Evolutionary conservation across 2,797 vertebrate genomes (phyloP), one percentile per base, ranked within the genome.

Genomic region (Neostethus bicornis): DNA sequence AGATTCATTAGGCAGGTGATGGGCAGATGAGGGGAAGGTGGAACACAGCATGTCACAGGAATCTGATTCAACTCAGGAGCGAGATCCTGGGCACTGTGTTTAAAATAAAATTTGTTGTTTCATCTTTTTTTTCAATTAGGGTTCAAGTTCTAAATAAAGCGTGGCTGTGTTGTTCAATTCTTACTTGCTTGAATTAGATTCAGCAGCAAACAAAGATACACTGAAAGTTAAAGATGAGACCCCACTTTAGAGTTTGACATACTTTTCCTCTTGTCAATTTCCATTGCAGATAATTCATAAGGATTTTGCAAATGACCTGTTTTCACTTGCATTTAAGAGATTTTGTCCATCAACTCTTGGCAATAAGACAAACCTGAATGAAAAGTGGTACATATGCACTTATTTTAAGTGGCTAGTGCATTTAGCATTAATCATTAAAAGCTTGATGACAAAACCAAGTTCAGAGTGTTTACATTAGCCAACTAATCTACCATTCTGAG

Each of bases 1-100:
- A 75, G 80, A 89, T 85, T 87, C 66, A 87, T 84, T 63, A 42
- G 59, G 52, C 16, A 50, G 37, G 56, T 66, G 81, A 75, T 19
- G 16, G 48, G 50, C 67, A 50, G 52, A 49, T 46, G 58, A 73
- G 51, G 42, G 14, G n/a, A 42, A 49, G 60, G 21, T 46, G 23
- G 51, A 50, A 60, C 38, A 2, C 37, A 53, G 66, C 63, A 70
- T 52, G 64, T 71, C 58, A 51, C 55, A 32, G 54, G 51, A 73
- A 65, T 66, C 35, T 67, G 52, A 54, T 64, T 52, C 23, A 24
- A 56, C 61, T 66, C 51, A 39, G 54, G 50, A 51, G 44, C 39
- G 62, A 55, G 43, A 34, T 64, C 47, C 48, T 46, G n/a, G n/a
- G 56, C 44, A 66, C 13, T 3, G 35, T 46, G 19, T 68, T 75